Conservation (phyloP, 2,797 vertebrate species). For the Apogon hyalosoma region DNA sequence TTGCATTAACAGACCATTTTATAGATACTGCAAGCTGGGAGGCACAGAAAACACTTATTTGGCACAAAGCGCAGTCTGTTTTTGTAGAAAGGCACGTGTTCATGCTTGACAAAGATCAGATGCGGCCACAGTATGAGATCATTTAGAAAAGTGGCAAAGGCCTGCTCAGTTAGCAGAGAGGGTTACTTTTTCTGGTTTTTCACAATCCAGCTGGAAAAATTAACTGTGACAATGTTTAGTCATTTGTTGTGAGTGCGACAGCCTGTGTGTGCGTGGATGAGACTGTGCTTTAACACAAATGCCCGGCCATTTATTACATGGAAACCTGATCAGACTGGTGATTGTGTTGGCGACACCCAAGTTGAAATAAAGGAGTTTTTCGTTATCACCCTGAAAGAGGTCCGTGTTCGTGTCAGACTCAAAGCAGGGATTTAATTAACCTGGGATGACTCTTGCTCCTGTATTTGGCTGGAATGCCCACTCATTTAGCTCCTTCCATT, state of each 20-base stretch:
- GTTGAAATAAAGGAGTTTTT: slow-evolving; percentile 42
- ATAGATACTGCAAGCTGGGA: slow-evolving; percentile 30
- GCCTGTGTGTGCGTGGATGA: background rate
- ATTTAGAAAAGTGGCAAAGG: slow-evolving; percentile 41
- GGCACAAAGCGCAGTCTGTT: slow-evolving; percentile 26
- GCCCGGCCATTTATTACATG: background rate
- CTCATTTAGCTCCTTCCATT: slow-evolving; percentile 70
- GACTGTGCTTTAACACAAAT: background rate
- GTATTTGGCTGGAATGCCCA: slow-evolving; percentile 62
- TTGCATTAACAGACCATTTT: slow-evolving; percentile 20
- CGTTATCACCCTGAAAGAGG: slow-evolving; percentile 51
- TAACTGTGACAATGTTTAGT: slow-evolving; percentile 4
- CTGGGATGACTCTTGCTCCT: slow-evolving; percentile 62
- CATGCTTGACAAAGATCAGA: slow-evolving; percentile 20
- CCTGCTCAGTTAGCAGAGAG: slow-evolving; percentile 11
- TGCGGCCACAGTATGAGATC: background rate
- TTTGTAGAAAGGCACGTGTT: slow-evolving; percentile 22
- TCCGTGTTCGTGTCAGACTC: slow-evolving; percentile 50
- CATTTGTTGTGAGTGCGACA: slow-evolving; percentile 1
- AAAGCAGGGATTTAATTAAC: slow-evolving; percentile 76
- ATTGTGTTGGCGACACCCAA: slow-evolving; percentile 22
- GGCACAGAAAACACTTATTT: slow-evolving; percentile 42
- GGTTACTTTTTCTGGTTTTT: slow-evolving; percentile 20
- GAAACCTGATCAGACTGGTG: slow-evolving; percentile 32
- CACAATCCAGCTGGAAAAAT: slow-evolving; percentile 4